phyloP scores from a whole-genome alignment of 2,113 vertebrate genomes.

The Nipponia nippon region DNA sequence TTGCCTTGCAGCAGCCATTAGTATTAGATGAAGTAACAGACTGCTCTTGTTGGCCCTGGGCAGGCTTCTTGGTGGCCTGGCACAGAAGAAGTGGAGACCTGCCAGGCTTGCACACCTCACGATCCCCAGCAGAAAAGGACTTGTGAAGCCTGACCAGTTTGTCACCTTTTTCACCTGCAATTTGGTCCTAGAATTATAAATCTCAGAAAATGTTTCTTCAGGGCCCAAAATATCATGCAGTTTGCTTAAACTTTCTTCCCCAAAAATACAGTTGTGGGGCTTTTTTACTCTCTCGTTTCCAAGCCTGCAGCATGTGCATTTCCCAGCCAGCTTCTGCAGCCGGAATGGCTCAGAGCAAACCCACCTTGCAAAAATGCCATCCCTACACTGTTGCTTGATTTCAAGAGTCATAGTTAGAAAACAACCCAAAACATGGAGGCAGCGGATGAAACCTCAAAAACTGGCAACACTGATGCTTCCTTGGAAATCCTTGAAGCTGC shows the following conservation, averaged over 20 bases:
- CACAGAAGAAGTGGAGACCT: background rate
- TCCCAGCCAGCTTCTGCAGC: background rate
- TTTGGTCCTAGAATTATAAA: background rate
- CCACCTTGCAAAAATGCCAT: rapidly evolving
- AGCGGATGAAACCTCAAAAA: background rate
- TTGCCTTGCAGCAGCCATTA: background rate
- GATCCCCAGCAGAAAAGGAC: background rate
- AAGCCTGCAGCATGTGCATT: background rate
- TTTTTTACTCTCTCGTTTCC: background rate
- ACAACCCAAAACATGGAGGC: background rate
- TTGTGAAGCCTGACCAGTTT: background rate
- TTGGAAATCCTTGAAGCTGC: background rate
- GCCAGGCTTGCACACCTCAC: background rate
- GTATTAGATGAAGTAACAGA: background rate
- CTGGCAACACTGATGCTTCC: background rate
- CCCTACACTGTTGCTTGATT: rapidly evolving
- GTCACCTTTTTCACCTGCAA: background rate
- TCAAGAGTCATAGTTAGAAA: background rate
- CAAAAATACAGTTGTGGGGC: rapidly evolving
- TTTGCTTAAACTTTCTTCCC: background rate
- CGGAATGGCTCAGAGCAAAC: background rate
- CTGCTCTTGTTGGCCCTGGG: background rate
- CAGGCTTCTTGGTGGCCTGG: background rate
- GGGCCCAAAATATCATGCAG: background rate
- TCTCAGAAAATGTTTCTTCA: background rate